Evolutionary conservation across 2,888 invertebrate genomes (phyloP), one percentile per base, ranked within the genome.

Genomic region (Melitaea athalia): DNA sequence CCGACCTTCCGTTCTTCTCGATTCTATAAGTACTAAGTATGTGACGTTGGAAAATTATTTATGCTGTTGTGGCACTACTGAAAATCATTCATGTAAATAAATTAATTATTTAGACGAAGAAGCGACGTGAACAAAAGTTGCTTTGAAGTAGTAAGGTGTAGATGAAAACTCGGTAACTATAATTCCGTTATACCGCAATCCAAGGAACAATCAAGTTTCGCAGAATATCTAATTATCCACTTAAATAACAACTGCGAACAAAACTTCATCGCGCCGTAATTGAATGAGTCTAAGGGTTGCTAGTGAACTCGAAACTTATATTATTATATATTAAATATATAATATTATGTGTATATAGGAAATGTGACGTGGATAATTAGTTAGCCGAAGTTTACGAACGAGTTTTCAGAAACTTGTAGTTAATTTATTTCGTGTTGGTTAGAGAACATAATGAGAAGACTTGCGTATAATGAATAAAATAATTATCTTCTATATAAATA

Each of bases 181-280:
- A 68, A 66, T 63, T 61, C n/a, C 17, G 38, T 71, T 71, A 55
- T 45, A 50, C 59, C 66, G 55, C 68, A 71, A 71, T 68, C 71
- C 68, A 68, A 68, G 71, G 65, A 59, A 65, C 72, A 74, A 74
- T 69, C 70, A 65, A 69, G 71, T 63, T 66, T 42, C 57, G 38
- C 63, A 63, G 69, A 66, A 72, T 72, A 74, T 72, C 72, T 62
- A 68, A 74, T 72, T 72, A 74, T 69, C 68, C 68, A 70, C 70
- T 73, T 69, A 69, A 45, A 72, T 57, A 69, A 71, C 66, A 67
- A 66, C 63, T 66, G 60, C 66, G 63, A 64, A 62, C 71, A 52
- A 69, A 69, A 69, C 71, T 69, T 69, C 66, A 71, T 67, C 24
- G 47, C 61, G 38, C 43, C 17, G 59, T 68, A 69, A 71, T 71